phyloP scores from a whole-genome alignment of 1,140 invertebrate genomes.

The Cydia strobilella region DNA sequence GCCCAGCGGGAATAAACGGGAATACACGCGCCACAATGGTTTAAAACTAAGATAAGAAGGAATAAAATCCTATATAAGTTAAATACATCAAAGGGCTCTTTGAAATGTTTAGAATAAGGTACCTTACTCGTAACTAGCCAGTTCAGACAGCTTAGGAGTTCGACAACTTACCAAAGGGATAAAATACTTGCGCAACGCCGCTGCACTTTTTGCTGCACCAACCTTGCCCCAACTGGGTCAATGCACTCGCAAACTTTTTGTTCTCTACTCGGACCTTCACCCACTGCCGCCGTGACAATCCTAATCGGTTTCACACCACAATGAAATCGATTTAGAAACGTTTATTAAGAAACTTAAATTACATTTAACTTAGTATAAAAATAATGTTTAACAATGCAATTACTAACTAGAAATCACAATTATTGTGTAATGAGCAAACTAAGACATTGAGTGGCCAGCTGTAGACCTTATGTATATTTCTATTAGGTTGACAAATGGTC shows the following conservation, averaged over 20 bases:
- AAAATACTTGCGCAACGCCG: not conserved
- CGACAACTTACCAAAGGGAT: not conserved
- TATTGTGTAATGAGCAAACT: not conserved
- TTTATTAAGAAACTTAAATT: conserved; percentile 77
- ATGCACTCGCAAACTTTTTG: conserved; percentile 58
- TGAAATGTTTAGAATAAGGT: no score
- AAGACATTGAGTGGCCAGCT: not conserved
- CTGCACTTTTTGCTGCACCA: conserved; percentile 20
- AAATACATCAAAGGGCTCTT: no score
- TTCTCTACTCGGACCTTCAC: conserved; percentile 68
- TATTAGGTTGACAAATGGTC: not conserved
- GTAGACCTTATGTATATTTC: not conserved
- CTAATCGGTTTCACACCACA: conserved; percentile 47
- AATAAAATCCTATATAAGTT: no score
- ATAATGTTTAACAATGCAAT: conserved; percentile 52
- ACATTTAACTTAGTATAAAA: conserved; percentile 70
- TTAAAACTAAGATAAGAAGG: no score
- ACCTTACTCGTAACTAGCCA: no score
- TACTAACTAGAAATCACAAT: conserved; percentile 29
- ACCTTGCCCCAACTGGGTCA: conserved; percentile 44
- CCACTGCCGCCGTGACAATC: conserved; percentile 49
- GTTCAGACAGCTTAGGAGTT: no score
- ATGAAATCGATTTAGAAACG: conserved; percentile 69
- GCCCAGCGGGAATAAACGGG: no score
- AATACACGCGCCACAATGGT: no score